phyloP scores from a whole-genome alignment of 2,888 invertebrate species.

The Drosophila prolongata region DNA sequence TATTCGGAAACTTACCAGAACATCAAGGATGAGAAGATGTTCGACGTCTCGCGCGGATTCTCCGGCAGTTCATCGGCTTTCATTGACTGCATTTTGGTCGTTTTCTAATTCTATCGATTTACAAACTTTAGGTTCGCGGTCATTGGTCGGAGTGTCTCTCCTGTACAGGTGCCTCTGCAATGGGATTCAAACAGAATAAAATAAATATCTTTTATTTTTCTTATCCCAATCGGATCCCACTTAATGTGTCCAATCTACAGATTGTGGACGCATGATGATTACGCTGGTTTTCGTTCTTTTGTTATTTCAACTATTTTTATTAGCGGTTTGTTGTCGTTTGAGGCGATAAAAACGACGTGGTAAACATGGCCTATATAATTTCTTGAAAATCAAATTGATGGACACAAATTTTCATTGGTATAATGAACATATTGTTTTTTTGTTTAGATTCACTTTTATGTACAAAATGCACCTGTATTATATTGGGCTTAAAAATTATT shows the following conservation, averaged over 20 bases:
- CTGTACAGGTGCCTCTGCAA: slow-evolving; percentile 53
- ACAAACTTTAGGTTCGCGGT: slow-evolving; percentile 42
- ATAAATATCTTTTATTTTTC: background rate
- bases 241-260: background rate
- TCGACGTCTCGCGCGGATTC: slow-evolving; percentile 87
- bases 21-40: slow-evolving; percentile 87
- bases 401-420: background rate
- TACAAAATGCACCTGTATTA: too few relatives aligned
- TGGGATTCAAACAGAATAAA: slow-evolving; percentile 9
- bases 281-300: slow-evolving; percentile 3
- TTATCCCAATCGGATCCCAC: background rate
- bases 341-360: slow-evolving; percentile 20
- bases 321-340: slow-evolving; percentile 15
- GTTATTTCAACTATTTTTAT: slow-evolving; percentile 25
- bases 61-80: slow-evolving; percentile 84
- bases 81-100: slow-evolving; percentile 81
- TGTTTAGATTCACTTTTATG: too few relatives aligned
- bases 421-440: background rate
- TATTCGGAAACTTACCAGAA: slow-evolving; percentile 85
- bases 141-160: slow-evolving; percentile 53
- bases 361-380: background rate
- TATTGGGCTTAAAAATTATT: too few relatives aligned
- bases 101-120: slow-evolving; percentile 40
- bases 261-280: slow-evolving; percentile 23
- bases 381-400: slow-evolving; percentile 3